Conservation (phyloP, 2,113 vertebrate species). For the Thinocorus orbignyianus region DNA sequence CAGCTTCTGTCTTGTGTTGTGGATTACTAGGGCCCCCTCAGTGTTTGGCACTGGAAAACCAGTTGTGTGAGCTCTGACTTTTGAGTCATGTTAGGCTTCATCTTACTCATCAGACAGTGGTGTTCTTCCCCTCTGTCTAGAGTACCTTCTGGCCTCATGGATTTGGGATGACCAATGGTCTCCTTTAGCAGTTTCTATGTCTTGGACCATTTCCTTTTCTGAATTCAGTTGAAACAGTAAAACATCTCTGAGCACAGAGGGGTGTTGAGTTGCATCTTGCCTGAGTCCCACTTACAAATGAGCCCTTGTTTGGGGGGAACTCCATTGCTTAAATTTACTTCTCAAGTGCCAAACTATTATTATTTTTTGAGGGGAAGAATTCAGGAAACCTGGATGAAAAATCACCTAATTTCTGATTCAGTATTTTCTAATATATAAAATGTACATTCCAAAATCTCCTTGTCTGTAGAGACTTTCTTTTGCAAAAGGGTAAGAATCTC, state of each 20-base stretch:
- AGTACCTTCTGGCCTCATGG: neutral
- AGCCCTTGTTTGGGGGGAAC: too few species aligned
- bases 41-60: neutral
- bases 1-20: neutral
- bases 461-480: neutral
- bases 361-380: neutral
- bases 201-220: neutral
- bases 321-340: neutral
- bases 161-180: neutral
- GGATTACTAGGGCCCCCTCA: neutral
- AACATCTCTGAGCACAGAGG: neutral
- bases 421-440: neutral
- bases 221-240: neutral
- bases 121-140: neutral
- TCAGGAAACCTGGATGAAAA: neutral
- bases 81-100: neutral
- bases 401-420: neutral
- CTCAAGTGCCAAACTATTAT: neutral
- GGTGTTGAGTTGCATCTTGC: fast-evolving
- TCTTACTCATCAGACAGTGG: neutral
- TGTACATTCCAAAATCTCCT: neutral
- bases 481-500: neutral
- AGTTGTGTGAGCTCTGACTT: neutral
- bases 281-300: neutral
- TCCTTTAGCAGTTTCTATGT: neutral